Base-by-base conservation (phyloP, 1,140 invertebrate genomes). In the Orius laevigatus region DNA sequence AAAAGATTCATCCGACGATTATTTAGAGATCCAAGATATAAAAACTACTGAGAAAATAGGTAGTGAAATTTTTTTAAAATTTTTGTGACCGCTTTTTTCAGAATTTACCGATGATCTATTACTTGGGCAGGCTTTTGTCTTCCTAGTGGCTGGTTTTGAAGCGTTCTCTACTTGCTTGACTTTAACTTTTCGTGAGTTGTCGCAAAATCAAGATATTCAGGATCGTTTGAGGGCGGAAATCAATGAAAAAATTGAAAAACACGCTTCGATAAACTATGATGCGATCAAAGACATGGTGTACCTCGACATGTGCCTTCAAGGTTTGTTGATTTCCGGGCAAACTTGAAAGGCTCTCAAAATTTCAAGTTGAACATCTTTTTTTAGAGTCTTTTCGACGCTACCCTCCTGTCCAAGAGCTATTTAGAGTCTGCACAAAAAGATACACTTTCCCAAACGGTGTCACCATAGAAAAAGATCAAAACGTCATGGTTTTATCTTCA, bases 211-310 rank as follows among this genome's bases (percentile, higher is more conserved):
- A 11, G 63, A 69, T 10, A 54, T 76, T 2, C 78, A 82, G 53
- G 61, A 74, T 1, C 66, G 61, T 49, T 45, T 76, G 1, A 57
- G 71, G 5, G 55, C 66, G 35, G 77, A 83, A 63, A 69, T 84
- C 2, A 31, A 51, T 3, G 5, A 38, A 31, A 31, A 32, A 8
- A 25, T 25, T 25, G 8, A 25, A 25, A 58, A 67, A 8, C 58
- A 64, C 14, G 72, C 67, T 1, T 63, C 62, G 8, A 11, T 57
- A 6, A 47, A 41, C 9, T 57, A 59, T 36, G 56, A 62, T 14
- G 45, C 51, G 12, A 38, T 60, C 10, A 52, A 54, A 15, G 49
- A 53, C 19, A 48, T 58, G 35, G 38, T 35, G 8, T 58, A 55
- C 45, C n/a, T 53, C 2, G 48, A 53, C 34, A 71, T 71, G 59